Base-by-base conservation (phyloP, 2,888 invertebrate genomes). In the Cosmorhoe ocellata region DNA sequence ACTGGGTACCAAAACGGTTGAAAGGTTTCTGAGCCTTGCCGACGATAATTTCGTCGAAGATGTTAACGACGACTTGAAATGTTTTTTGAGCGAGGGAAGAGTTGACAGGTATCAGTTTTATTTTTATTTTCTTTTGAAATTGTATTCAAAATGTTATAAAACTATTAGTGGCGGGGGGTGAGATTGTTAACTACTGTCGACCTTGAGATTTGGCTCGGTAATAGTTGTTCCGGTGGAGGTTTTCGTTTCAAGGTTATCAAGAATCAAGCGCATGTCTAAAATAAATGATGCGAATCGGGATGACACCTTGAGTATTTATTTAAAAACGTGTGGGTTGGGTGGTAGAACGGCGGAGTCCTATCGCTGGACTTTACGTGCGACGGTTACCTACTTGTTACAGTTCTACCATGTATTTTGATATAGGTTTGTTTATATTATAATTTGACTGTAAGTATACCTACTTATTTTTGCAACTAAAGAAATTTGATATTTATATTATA, bases 1-100 rank as follows among this genome's bases (percentile, higher is more conserved):
- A 74, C 90, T 90, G 90, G 90, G 90, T 90, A 78, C 90, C 85
- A 90, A 88, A 87, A 87, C 86, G 67, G 83, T 89, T 56, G 88
- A 89, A 66, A 83, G 84, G 69, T 87, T 90, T 69, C 71, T 90
- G 63, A 84, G 74, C 73, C 79, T 86, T 64, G 90, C 90, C 61
- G 90, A 91, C 76, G 81, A 78, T 60, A 83, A 80, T 71, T 91
- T 91, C 67, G 77, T 90, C 70, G 86, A 88, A 61, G 88, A 90
- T 84, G 90, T 90, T 63, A 84, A 79, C 72, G 89, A 90, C 74
- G 90, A 90, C 81, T 60, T 91, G 69, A 86, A 78, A 87, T 86
- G 85, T 79, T 91, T 89, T 79, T 68, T 84, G 66, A 69, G 77
- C 74, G 84, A 79, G 73, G 83, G 76, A 81, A 81, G 76, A 79